Evolutionary conservation across 1,140 invertebrate species (phyloP).

Genomic region (Hyphantria cunea): DNA sequence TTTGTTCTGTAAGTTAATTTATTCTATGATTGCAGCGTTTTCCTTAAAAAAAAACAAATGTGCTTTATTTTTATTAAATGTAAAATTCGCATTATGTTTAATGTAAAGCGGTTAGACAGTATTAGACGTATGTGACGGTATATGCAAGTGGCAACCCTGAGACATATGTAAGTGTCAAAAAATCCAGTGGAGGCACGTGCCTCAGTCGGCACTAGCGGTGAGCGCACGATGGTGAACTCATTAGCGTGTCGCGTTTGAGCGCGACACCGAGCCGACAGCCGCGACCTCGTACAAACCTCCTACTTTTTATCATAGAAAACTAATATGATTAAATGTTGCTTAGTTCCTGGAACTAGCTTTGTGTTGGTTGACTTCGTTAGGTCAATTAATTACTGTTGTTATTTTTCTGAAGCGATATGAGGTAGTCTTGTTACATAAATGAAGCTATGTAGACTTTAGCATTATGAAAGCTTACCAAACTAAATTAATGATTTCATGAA

Average conservation of each 20-base stretch:
- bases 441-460: too few relatives aligned
- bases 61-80: too few relatives aligned
- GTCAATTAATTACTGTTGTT: not conserved
- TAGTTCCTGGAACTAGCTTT: constrained; percentile 5
- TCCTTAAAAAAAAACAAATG: too few relatives aligned
- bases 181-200: constrained; percentile 35
- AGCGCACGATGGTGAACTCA: constrained; percentile 28
- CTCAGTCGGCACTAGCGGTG: constrained; percentile 33
- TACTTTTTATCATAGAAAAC: constrained; percentile 6
- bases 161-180: constrained; percentile 32
- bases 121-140: too few relatives aligned
- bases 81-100: too few relatives aligned
- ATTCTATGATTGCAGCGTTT: too few relatives aligned
- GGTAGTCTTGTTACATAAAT: too few relatives aligned
- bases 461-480: too few relatives aligned
- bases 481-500: too few relatives aligned
- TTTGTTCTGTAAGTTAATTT: too few relatives aligned
- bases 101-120: too few relatives aligned
- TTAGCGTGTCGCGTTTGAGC: constrained; percentile 30
- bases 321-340: constrained; percentile 21
- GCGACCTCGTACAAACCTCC: constrained; percentile 8
- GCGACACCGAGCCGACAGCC: not conserved
- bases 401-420: too few relatives aligned
- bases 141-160: constrained; percentile 14
- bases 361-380: constrained; percentile 1